phyloP scores from a whole-genome alignment of 1,140 invertebrate species.

The Theocolax elegans region DNA sequence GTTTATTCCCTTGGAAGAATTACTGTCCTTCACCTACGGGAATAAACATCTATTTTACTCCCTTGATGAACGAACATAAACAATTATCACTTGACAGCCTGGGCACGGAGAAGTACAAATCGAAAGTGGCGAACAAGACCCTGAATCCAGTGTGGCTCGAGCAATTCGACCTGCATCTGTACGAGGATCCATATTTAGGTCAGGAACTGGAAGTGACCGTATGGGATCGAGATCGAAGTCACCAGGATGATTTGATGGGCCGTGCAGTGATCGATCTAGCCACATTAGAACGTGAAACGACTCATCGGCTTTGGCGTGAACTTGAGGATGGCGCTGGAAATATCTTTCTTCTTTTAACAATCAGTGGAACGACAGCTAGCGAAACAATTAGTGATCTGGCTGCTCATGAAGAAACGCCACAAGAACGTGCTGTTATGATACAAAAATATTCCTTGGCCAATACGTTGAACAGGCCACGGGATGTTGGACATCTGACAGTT shows the following conservation, averaged over 20 bases:
- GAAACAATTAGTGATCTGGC: constrained; percentile 93
- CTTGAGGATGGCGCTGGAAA: constrained; percentile 91
- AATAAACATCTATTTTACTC: too few relatives aligned
- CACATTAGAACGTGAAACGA: constrained; percentile 87
- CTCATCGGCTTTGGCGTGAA: constrained; percentile 88
- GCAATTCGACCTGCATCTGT: constrained; percentile 97
- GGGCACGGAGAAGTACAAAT: constrained; percentile 98
- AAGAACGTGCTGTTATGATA: constrained; percentile 74
- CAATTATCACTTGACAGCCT: too few relatives aligned
- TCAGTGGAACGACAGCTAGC: constrained; percentile 91
- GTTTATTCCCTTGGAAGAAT: too few relatives aligned
- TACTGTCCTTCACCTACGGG: too few relatives aligned
- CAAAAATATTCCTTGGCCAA: constrained; percentile 79
- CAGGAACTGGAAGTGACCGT: constrained; percentile 91
- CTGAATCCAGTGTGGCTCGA: constrained; percentile 93
- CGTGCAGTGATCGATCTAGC: constrained; percentile 88
- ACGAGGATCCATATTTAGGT: constrained; percentile 84
- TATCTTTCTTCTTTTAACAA: constrained; percentile 90
- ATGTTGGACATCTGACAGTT: constrained; percentile 89
- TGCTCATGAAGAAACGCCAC: constrained; percentile 83
- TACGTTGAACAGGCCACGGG: constrained; percentile 81
- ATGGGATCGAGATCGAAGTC: constrained; percentile 87
- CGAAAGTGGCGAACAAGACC: constrained; percentile 88
- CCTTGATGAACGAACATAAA: too few relatives aligned
- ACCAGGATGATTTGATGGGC: constrained; percentile 89